phyloP scores from a whole-genome alignment of 2,888 invertebrate genomes.

The Tipula confusa region DNA sequence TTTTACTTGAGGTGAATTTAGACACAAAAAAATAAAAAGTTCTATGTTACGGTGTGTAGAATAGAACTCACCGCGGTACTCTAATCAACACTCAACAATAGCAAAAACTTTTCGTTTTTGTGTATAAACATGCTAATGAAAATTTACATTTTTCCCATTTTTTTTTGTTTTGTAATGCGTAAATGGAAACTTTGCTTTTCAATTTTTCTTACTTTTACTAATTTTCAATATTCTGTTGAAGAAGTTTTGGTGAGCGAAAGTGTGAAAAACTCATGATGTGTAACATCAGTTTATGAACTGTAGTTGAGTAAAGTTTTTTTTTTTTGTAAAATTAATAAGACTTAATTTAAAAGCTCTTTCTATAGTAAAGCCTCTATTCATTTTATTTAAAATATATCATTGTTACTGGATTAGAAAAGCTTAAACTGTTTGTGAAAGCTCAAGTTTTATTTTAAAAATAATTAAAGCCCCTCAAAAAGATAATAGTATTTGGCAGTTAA shows the following conservation, averaged over 20 bases:
- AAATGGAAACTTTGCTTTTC: neutral
- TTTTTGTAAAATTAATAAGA: too few species aligned
- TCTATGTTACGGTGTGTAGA: neutral
- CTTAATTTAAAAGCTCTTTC: too few species aligned
- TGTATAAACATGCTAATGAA: neutral
- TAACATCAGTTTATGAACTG: too few species aligned
- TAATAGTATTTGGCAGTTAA: too few species aligned
- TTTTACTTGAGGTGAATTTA: neutral
- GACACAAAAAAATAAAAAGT: neutral
- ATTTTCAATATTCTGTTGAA: neutral
- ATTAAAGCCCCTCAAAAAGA: too few species aligned
- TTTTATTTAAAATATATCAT: too few species aligned
- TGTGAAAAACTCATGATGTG: neutral
- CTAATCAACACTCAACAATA: neutral
- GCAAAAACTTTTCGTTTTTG: neutral
- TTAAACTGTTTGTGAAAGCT: too few species aligned
- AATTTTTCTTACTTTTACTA: neutral
- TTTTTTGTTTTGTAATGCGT: neutral
- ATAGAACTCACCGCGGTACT: neutral
- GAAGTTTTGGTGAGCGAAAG: neutral
- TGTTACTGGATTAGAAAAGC: too few species aligned
- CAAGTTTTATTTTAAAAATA: too few species aligned
- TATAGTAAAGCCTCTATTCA: too few species aligned
- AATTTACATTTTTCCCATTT: slow-evolving; percentile 12
- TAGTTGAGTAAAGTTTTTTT: too few species aligned